These are phyloP conservation scores for Pomacea canaliculata DNA, from an alignment of 2,888 invertebrate genomes.

Conservation along the genomic window DNA sequence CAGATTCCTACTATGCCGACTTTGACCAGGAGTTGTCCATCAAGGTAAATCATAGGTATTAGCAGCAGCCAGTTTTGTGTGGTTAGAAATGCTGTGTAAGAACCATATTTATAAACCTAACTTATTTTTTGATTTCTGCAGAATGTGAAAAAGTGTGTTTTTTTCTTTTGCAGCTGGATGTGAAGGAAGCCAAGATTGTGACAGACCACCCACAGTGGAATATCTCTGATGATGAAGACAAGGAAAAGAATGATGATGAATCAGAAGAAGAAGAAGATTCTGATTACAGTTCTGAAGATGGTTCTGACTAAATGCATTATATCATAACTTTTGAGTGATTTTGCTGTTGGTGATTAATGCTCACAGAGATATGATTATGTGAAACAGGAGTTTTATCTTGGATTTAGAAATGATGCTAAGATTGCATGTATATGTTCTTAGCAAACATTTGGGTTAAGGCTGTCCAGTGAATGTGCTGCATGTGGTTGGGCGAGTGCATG, in stretches of 20 bases:
- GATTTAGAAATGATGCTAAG: no score
- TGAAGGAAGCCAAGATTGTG: slow-evolving; percentile 93
- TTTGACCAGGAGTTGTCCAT: slow-evolving; percentile 96
- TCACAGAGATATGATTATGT: no score
- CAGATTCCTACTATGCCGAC: slow-evolving; percentile 93
- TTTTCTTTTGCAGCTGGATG: slow-evolving; percentile 80
- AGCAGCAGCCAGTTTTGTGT: no score
- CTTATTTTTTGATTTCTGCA: no score
- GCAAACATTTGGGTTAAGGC: no score
- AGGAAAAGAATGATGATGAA: slow-evolving; percentile 73
- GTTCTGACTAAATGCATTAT: slow-evolving; percentile 36
- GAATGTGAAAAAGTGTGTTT: not conserved
- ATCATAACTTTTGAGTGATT: not conserved
- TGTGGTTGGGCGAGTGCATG: no score
- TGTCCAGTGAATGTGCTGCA: no score
- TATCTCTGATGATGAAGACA: slow-evolving; percentile 91
- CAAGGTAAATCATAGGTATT: slow-evolving; percentile 74
- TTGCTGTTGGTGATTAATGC: no score
- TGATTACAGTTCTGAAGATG: slow-evolving; percentile 55
- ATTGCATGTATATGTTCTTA: no score
- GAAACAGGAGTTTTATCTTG: no score
- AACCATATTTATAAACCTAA: no score
- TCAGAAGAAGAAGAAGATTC: slow-evolving; percentile 67
- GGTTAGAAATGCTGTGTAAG: no score
- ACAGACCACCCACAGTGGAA: slow-evolving; percentile 99